phyloP scores from a whole-genome alignment of 2,797 vertebrate species.

The Halcyon leucocephala region DNA sequence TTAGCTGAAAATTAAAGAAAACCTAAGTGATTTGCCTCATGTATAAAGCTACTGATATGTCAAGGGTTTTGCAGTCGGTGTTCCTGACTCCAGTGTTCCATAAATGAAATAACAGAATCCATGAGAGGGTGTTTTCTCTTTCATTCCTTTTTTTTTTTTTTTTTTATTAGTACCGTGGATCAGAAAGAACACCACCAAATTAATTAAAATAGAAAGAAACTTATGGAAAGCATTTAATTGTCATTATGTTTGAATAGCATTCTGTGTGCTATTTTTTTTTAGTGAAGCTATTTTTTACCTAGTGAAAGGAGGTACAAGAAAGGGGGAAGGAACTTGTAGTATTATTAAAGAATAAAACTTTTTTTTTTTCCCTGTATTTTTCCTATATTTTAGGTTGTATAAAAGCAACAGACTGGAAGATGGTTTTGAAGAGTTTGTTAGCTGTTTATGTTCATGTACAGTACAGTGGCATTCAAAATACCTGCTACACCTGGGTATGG shows the following conservation, averaged over 20 bases:
- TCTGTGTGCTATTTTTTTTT: neutral
- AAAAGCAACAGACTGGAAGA: neutral
- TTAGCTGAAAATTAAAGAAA: neutral
- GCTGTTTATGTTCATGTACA: neutral
- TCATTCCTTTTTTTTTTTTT: neutral
- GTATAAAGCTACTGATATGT: neutral
- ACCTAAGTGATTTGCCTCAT: neutral
- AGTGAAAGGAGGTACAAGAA: neutral
- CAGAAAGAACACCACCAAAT: neutral
- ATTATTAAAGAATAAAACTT: neutral
- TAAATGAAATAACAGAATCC: neutral
- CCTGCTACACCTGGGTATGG: neutral
- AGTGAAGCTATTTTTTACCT: too few species aligned
- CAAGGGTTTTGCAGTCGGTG: neutral
- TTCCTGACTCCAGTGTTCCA: neutral
- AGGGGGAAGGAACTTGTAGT: neutral
- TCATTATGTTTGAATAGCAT: neutral
- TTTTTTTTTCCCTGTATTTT: neutral
- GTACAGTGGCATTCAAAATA: neutral
- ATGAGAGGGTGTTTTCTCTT: neutral
- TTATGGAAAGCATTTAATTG: neutral
- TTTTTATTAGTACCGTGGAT: neutral
- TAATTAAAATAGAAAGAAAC: constrained; percentile 2
- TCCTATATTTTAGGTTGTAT: neutral
- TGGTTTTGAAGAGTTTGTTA: neutral